Evolutionary conservation across 2,113 vertebrate species (phyloP), one percentile per base, ranked within the genome.

Genomic region (Martes martes): DNA sequence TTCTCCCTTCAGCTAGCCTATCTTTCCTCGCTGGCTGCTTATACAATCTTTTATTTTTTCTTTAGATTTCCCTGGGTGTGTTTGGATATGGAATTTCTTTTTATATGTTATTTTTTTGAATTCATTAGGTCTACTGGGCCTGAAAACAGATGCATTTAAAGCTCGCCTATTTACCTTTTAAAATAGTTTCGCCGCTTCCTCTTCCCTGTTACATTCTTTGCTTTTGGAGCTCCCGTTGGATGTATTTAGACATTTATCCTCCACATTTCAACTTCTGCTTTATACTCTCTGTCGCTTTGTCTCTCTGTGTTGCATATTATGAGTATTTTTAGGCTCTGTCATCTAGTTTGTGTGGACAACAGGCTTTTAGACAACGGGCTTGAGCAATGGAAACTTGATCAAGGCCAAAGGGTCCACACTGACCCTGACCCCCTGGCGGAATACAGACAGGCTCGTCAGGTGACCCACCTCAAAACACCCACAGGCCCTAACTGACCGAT

Each of bases 41-140:
- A 71, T 73, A 74, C 19, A 5, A 73, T 85, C 24, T 90, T 80
- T 88, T 31, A 78, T 84, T 84, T 79, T 36, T 36, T 89, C 79
- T 80, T 89, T 85, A 36, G 24, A 71, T 89, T 91, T 93, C 63
- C 57, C 36, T 57, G 26, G 15, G 50, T 36, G 18, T 81, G 26
- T 95, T 90, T 90, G 86, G 19, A 67, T 93, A 33, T 31, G n/a
- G 36, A 42, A 23, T 95, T 95, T 76, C 19, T 76, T 89, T 71
- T 26, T 61, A 88, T 50, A 82, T 73, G 42, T 33, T 1, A 0
- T 36, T 18, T 55, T 52, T 69, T 92, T 45, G 2, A 71, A 93
- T 93, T 69, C 13, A 28, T 42, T 76, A 67, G 57, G 23, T 65
- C 78, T 85, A 42, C 2, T 52, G 31, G 36, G 39, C 6, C 61